Conservation (phyloP, 2,888 invertebrate genomes). For the Drosophila algonquin region DNA sequence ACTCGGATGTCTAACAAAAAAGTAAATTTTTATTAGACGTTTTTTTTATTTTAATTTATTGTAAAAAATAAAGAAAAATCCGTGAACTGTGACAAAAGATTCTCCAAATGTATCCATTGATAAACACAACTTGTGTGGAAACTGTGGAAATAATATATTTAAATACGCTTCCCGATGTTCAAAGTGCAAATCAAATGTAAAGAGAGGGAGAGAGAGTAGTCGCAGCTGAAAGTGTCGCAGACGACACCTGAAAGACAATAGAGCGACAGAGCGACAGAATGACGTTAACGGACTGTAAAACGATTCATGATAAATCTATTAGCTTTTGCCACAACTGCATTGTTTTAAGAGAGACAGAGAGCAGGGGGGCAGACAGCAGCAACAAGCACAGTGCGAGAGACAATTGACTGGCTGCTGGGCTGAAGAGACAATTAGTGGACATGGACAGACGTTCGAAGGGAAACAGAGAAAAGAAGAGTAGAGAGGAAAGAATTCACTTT, state of each 20-base stretch:
- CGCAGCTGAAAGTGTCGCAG: background rate
- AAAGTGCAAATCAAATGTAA: conserved; percentile 10
- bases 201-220: background rate
- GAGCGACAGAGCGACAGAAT: conserved; percentile 2
- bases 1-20: conserved; percentile 43
- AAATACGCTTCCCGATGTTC: background rate
- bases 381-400: conserved; percentile 25
- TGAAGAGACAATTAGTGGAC: conserved; percentile 48
- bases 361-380: background rate
- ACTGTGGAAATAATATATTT: too few species aligned
- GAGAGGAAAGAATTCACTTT: conserved; percentile 17
- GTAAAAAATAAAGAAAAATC: background rate
- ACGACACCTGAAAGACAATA: conserved; percentile 32
- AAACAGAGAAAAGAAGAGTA: background rate
- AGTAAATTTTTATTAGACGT: background rate
- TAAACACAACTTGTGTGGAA: too few species aligned
- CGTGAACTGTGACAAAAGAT: background rate
- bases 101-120: too few species aligned
- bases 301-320: conserved; percentile 55
- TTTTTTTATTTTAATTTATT: background rate
- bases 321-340: conserved; percentile 37
- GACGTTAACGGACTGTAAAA: conserved; percentile 47
- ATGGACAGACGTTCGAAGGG: background rate
- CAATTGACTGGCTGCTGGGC: conserved; percentile 19
- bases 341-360: conserved; percentile 12